Evolutionary conservation across 2,888 invertebrate genomes (phyloP).

Genomic region (Torymus tubicola): DNA sequence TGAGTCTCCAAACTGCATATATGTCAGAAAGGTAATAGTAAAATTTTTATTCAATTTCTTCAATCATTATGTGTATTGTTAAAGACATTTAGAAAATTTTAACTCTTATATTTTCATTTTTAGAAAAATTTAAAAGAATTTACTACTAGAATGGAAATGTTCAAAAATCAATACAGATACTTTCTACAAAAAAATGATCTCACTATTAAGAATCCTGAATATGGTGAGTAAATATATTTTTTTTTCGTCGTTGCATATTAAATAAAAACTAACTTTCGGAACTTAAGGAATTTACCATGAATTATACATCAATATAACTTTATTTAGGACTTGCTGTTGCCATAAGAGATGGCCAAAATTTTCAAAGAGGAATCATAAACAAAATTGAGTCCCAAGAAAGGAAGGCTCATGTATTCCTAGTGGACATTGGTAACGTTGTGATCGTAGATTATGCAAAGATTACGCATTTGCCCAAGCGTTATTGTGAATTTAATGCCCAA

Average conservation of each 20-base stretch:
- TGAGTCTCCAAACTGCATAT: constrained; percentile 83
- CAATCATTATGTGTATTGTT: neutral
- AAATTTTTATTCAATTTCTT: neutral
- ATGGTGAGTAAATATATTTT: constrained; percentile 74
- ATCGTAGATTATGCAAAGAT: constrained; percentile 78
- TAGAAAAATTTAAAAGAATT: constrained; percentile 4
- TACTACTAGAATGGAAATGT: neutral
- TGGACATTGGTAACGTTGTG: constrained; percentile 81
- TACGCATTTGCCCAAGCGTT: constrained; percentile 75
- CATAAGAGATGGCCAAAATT: constrained; percentile 72
- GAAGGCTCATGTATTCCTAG: constrained; percentile 79
- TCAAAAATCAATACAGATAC: constrained; percentile 52
- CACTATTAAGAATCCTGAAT: constrained; percentile 77
- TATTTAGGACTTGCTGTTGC: constrained; percentile 79
- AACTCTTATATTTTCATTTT: neutral
- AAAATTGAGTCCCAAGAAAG: constrained; percentile 74
- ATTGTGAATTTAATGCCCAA: constrained; percentile 77
- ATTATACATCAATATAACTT: too few species aligned
- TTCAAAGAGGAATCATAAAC: constrained; percentile 79
- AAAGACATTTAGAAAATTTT: neutral
- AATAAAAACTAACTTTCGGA: too few species aligned
- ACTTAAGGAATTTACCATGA: too few species aligned
- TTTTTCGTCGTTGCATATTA: too few species aligned
- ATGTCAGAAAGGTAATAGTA: constrained; percentile 80
- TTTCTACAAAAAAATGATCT: constrained; percentile 64